phyloP scores from a whole-genome alignment of 2,113 vertebrate species.

The Heptranchias perlo region DNA sequence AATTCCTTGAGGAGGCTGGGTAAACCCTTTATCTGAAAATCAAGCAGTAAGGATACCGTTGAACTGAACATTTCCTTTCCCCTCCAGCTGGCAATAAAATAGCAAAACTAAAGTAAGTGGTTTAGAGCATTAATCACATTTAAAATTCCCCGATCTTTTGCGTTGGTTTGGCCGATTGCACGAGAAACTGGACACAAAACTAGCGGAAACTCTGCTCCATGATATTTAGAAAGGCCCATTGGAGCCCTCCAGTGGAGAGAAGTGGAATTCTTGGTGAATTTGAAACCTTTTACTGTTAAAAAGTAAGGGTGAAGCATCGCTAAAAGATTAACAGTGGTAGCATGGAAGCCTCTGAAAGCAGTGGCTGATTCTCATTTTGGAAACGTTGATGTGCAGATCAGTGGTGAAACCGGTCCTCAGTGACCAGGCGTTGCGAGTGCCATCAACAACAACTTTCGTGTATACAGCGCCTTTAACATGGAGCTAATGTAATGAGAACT shows the following conservation, averaged over 20 bases:
- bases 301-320: neutral
- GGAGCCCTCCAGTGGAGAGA: constrained; percentile 14
- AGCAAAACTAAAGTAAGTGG: too few species aligned
- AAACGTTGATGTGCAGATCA: neutral
- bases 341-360: neutral
- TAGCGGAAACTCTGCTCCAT: too few species aligned
- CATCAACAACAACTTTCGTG: too few species aligned
- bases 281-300: neutral
- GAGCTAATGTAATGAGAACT: too few species aligned
- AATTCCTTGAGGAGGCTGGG: neutral
- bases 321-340: neutral
- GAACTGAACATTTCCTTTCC: neutral
- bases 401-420: neutral
- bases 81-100: neutral
- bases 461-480: neutral
- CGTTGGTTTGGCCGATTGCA: too few species aligned
- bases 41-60: neutral
- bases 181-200: too few species aligned
- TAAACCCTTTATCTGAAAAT: neutral
- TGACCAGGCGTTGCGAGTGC: too few species aligned
- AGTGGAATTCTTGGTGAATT: neutral
- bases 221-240: neutral
- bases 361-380: neutral
- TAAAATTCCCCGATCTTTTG: too few species aligned
- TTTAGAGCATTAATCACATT: too few species aligned